Evolutionary conservation across 1,140 invertebrate species (phyloP).

Genomic region (Mamestra configurata): DNA sequence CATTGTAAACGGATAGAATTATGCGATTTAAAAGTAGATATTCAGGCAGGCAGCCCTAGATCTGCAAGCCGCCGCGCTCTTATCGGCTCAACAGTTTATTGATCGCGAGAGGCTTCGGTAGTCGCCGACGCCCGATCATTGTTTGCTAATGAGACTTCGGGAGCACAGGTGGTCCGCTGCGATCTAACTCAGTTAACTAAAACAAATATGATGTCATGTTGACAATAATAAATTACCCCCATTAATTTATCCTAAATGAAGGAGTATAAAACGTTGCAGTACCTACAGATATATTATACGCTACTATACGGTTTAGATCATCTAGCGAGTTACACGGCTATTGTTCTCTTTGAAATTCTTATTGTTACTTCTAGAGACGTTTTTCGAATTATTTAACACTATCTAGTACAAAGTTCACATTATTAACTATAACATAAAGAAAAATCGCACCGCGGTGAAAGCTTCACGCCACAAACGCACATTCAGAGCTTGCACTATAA

Average conservation of each 20-base stretch:
- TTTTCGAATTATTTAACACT: conserved; percentile 40
- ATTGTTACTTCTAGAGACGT: conserved; percentile 16
- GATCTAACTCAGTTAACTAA: conserved; percentile 61
- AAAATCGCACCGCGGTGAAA: conserved; percentile 28
- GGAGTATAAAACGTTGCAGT: conserved; percentile 18
- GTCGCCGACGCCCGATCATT: conserved; percentile 72
- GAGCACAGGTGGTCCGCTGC: conserved; percentile 70
- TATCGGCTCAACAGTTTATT: conserved; percentile 70
- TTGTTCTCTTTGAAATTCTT: conserved; percentile 41
- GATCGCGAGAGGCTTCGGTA: conserved; percentile 61
- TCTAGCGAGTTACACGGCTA: conserved; percentile 39
- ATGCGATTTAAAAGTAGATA: not conserved
- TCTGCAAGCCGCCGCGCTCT: conserved; percentile 48
- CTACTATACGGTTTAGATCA: conserved; percentile 7
- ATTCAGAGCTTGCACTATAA: conserved; percentile 40
- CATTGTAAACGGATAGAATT: not conserved
- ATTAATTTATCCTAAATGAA: conserved; percentile 47
- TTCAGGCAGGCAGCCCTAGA: conserved; percentile 37
- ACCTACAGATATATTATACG: conserved; percentile 16
- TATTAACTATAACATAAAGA: conserved; percentile 47
- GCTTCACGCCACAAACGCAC: conserved; percentile 34
- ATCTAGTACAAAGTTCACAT: conserved; percentile 43
- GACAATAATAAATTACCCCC: conserved; percentile 56
- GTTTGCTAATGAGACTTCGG: conserved; percentile 81
- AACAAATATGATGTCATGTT: conserved; percentile 77